A percentile compares a stretch with the other conserved stretches of the same genome.
These are phyloP conservation scores for Matsumyia berberina DNA, from an alignment of 2,888 invertebrate genomes.

Conservation along the genomic window DNA sequence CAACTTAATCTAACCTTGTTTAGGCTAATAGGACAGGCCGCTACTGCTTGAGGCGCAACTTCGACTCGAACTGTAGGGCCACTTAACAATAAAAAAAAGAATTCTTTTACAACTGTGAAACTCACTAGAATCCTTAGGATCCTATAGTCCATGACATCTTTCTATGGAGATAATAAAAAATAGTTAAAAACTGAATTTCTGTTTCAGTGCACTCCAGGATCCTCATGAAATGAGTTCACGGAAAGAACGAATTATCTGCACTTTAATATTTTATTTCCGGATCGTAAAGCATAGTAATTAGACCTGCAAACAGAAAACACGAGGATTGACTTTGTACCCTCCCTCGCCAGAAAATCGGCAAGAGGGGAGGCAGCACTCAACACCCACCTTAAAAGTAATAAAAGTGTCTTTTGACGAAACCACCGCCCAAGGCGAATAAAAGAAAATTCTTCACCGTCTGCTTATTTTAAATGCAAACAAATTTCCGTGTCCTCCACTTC, in stretches of 20 bases:
- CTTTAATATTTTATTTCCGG: background rate
- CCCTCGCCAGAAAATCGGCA: background rate
- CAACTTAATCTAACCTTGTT: no score
- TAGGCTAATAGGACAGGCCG: no score
- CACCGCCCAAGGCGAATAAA: background rate
- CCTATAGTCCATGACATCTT: no score
- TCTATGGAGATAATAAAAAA: no score
- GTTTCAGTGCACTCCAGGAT: no score
- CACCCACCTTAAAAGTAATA: background rate
- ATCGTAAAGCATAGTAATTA: background rate
- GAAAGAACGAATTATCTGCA: background rate
- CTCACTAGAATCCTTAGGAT: no score
- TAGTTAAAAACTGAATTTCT: no score
- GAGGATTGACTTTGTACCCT: background rate
- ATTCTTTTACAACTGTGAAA: no score
- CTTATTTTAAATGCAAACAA: conserved; percentile 15
- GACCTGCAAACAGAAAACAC: background rate
- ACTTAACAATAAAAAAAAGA: no score
- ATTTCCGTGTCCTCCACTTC: conserved; percentile 15
- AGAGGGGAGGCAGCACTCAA: conserved; percentile 2
- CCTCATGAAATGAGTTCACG: no score
- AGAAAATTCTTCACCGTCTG: background rate
- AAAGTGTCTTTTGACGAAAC: background rate
- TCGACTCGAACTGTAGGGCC: no score
- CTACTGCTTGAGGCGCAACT: no score